Conservation (phyloP, 2,797 vertebrate species). For the Pseudopleuronectes americanus region DNA sequence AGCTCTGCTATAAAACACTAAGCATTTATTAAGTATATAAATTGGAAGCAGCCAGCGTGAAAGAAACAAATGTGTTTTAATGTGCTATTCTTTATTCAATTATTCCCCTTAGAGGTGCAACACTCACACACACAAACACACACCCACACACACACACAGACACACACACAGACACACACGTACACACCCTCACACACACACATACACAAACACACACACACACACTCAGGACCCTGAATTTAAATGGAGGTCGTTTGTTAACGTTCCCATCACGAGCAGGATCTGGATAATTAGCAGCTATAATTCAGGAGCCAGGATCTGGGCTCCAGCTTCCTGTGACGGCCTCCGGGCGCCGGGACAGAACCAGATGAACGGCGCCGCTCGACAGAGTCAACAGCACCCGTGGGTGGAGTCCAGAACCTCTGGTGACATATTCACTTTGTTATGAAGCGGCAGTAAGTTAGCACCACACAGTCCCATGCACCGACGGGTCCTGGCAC, state of each 20-base stretch:
- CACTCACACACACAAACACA: too few relatives aligned
- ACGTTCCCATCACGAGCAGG: slow-evolving; percentile 1
- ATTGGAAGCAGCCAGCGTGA: too few relatives aligned
- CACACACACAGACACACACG: too few relatives aligned
- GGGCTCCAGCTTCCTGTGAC: slow-evolving; percentile 21
- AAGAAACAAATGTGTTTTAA: too few relatives aligned
- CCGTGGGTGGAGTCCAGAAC: slow-evolving; percentile 26
- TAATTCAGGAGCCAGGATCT: slow-evolving; percentile 43
- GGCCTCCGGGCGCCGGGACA: slow-evolving; percentile 4
- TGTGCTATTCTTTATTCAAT: too few relatives aligned
- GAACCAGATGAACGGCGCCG: slow-evolving; percentile 19
- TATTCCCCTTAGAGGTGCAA: too few relatives aligned
- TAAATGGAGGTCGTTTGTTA: slow-evolving; percentile 41
- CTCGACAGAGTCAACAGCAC: slow-evolving; percentile 28
- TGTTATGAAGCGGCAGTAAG: slow-evolving; percentile 27
- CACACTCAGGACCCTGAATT: background rate
- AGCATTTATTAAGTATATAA: too few relatives aligned
- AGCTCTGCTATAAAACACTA: too few relatives aligned
- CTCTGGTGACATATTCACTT: slow-evolving; percentile 4
- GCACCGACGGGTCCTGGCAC: background rate
- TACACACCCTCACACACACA: too few relatives aligned
- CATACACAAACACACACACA: background rate
- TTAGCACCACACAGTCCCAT: background rate
- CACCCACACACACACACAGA: too few relatives aligned
- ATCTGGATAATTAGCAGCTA: slow-evolving; percentile 49